Base-by-base conservation (phyloP, 2,797 vertebrate genomes). In the Thalassophryne amazonica region DNA sequence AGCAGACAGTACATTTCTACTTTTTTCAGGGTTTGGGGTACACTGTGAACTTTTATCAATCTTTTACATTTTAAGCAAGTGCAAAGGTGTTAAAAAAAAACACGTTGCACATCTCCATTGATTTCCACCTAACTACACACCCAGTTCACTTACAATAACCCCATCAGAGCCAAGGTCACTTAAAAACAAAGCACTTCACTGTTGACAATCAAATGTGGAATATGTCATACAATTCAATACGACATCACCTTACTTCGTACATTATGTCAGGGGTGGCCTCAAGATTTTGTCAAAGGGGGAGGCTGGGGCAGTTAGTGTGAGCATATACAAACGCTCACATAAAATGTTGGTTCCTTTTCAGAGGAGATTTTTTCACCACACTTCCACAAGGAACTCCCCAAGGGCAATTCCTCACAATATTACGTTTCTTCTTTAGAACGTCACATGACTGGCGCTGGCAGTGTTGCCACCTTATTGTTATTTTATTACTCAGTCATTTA, bases 81-180 rank as follows among this genome's bases (percentile, higher is more conserved):
- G 31, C 36, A 68, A 55, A 47, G 18, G 16, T 6, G 40, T 21
- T 34, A 21, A 32, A 16, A 16, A n/a, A n/a, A n/a, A n/a, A 47
- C 15, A 27, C 22, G 23, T 35, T 59, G 29, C 10, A 20, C 22
- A 8, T 55, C 29, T 67, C 51, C 49, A 49, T 30, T 14, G 29
- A 29, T 42, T 57, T 65, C 34, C 27, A 58, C 25, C 42, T 38
- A n/a, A 29, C 43, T 38, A 40, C 49, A 60, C 28, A 61, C 43
- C 41, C 13, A 47, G 31, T 78, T 34, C 51, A 52, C 27, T 32
- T 33, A 69, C 20, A 57, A 48, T 23, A 48, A 75, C 64, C 52
- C 63, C 56, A 36, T 60, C 51, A 37, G 69, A 65, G 65, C 56
- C 71, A 84, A 83, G 83, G 79, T 76, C 83, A 86, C 80, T 87